A percentile compares a stretch with the other conserved stretches of the same genome.
Conservation (phyloP, 2,113 vertebrate genomes). For the Heterochromis multidens region DNA sequence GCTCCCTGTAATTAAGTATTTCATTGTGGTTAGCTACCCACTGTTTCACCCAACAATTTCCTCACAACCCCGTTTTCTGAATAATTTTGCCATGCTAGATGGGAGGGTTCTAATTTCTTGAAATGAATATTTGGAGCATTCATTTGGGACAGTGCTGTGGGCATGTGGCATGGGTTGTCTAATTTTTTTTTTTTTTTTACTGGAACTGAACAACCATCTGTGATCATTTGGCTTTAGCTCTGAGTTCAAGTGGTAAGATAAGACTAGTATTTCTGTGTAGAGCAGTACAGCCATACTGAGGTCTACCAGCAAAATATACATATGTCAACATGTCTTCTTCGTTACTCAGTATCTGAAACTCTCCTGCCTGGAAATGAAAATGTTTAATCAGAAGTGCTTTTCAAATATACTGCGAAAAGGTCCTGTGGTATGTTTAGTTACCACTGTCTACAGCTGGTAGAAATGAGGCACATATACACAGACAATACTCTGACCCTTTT, state of each 20-base stretch:
- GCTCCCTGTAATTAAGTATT: conserved; percentile 19
- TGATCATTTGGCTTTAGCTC: conserved; percentile 11
- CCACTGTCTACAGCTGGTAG: background rate
- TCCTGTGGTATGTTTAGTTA: background rate
- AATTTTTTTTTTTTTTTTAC: background rate
- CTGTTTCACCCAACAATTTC: background rate
- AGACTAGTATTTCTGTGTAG: background rate
- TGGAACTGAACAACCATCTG: conserved; percentile 51
- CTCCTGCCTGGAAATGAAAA: background rate
- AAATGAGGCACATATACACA: background rate
- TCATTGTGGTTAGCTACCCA: background rate
- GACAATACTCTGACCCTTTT: background rate
- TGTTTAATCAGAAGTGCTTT: background rate
- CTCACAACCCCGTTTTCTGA: conserved; percentile 1
- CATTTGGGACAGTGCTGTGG: conserved; percentile 43
- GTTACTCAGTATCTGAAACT: background rate
- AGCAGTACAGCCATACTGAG: background rate
- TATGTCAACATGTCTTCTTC: background rate
- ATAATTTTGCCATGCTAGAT: background rate
- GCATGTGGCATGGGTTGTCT: conserved; percentile 27
- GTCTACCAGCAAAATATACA: background rate
- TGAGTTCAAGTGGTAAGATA: background rate
- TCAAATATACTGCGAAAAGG: background rate
- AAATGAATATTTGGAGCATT: conserved; percentile 32
- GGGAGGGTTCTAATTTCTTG: conserved; percentile 12